Conservation (phyloP, 2,113 vertebrate species). For the Bettongia penicillata region DNA sequence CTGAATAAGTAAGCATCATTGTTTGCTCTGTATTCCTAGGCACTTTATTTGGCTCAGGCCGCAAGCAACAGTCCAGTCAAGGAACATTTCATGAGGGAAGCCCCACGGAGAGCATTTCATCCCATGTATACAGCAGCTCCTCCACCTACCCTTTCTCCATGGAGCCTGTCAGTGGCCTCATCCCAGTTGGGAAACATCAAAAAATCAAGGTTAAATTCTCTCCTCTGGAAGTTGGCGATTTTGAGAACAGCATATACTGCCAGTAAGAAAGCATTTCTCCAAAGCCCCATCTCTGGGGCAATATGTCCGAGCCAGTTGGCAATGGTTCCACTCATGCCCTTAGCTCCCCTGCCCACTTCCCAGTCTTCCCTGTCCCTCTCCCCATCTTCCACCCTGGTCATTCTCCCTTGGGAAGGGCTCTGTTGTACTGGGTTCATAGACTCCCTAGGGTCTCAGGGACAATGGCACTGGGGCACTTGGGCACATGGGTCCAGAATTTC, state of each 20-base stretch:
- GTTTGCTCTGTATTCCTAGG: conserved; percentile 17
- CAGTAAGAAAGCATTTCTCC: conserved; percentile 84
- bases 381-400: not conserved
- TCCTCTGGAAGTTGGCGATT: conserved; percentile 84
- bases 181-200: conserved; percentile 83
- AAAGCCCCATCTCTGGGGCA: not conserved
- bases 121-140: conserved; percentile 30
- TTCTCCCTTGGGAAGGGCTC: conserved; percentile 2
- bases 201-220: conserved; percentile 87
- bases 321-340: not conserved
- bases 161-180: conserved; percentile 83
- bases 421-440: not conserved
- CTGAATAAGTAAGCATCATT: not conserved
- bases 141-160: conserved; percentile 81
- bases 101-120: conserved; percentile 60
- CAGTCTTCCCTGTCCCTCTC: not conserved
- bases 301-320: not conserved
- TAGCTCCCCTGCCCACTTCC: not conserved
- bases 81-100: conserved; percentile 59
- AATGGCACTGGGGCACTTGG: too few species aligned
- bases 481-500: not conserved
- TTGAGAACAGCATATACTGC: conserved; percentile 87
- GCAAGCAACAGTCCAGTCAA: conserved; percentile 57
- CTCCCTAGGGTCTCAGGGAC: not conserved
- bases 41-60: not conserved